These are phyloP conservation scores for Murina feae DNA, from an alignment of 2,113 vertebrate genomes.

Conservation along the genomic window DNA sequence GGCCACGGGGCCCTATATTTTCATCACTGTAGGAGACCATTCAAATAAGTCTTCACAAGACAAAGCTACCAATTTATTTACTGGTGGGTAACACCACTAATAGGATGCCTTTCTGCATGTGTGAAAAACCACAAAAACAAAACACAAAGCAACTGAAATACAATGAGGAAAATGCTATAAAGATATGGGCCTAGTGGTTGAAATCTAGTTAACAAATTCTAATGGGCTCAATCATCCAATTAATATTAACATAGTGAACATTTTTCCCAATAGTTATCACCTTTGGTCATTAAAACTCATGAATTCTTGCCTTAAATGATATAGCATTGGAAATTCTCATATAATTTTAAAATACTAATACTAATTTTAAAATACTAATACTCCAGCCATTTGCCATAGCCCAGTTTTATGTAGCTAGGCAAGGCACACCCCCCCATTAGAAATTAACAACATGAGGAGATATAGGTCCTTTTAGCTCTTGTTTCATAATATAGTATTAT, in stretches of 20 bases:
- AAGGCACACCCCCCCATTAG: background rate
- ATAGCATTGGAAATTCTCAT: background rate
- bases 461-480: background rate
- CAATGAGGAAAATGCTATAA: background rate
- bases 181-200: background rate
- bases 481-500: conserved; percentile 66
- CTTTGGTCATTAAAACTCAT: background rate
- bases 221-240: background rate
- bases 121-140: background rate
- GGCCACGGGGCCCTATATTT: background rate
- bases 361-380: background rate
- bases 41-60: background rate
- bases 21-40: background rate
- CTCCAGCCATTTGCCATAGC: background rate
- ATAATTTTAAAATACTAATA: background rate
- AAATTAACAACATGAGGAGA: conserved; percentile 47
- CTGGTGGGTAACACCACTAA: background rate
- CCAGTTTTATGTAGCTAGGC: background rate
- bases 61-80: background rate
- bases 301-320: background rate
- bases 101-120: background rate
- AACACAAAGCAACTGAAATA: background rate
- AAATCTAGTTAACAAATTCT: background rate
- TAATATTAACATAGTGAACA: background rate
- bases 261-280: background rate